Percentiles rank a stretch among this genome's conserved stretches.
Evolutionary conservation across 1,140 invertebrate genomes (phyloP).

Genomic region (Sipha flava): DNA sequence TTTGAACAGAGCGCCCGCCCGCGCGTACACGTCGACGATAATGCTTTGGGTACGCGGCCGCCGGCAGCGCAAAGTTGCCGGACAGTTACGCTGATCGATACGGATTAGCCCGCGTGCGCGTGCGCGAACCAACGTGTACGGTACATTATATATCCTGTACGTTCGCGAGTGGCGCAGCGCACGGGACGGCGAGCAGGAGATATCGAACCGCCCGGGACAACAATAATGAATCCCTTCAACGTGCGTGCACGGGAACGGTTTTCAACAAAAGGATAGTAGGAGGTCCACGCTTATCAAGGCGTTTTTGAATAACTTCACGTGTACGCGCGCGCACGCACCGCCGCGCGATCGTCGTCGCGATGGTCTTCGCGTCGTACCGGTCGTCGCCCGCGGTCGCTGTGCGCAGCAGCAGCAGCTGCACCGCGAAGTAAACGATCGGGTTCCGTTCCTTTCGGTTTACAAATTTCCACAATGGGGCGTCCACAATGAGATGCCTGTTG

Average conservation of each 20-base stretch:
- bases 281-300: slow-evolving; percentile 17
- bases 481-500: not conserved
- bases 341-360: not conserved
- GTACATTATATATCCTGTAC: no score
- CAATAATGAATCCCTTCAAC: not conserved
- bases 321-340: no score
- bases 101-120: not conserved
- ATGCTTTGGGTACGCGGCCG: no score
- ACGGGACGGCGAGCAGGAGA: not conserved
- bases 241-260: not conserved
- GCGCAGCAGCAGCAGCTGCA: not conserved
- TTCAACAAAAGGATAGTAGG: slow-evolving; percentile 29
- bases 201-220: no score
- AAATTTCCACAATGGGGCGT: not conserved
- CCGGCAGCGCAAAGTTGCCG: slow-evolving; percentile 20
- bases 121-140: not conserved
- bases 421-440: not conserved
- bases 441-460: not conserved
- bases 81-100: slow-evolving; percentile 31
- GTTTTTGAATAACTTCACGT: not conserved
- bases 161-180: not conserved
- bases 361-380: slow-evolving; percentile 38
- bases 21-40: no score
- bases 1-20: no score
- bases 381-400: not conserved